Base-by-base conservation (phyloP, 2,797 vertebrate species). In the Enteromius anoplus region DNA sequence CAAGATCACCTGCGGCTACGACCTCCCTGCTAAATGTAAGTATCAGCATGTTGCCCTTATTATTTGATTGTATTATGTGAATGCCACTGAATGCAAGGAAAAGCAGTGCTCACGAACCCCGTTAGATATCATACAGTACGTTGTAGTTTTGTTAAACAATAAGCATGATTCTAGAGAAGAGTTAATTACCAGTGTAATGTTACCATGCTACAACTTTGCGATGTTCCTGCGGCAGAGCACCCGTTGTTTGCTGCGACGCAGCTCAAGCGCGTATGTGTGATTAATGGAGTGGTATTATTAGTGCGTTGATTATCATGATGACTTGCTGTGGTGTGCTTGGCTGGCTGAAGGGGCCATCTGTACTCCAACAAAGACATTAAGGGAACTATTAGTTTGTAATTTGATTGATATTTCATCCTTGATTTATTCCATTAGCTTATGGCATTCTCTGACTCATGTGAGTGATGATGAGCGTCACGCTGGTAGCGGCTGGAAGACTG, bases 21-120 rank as follows among this genome's bases (percentile, higher is more conserved):
- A 98, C 88, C 95, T 99, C 71, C 98, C 98, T 75, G 97, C 98
- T 88, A 99, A 94, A 94, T 96, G 98, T 99, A 92, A 99, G 98
- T 97, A 91, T 58, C 1, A 17, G 34, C 49, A 75, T 62, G 47
- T n/a, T 62, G 49, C 45, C 60, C 68, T 80, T 87, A 62, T 78
- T 83, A 60, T 45, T 53, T 87, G 15, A 37, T 68, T 12, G 21
- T n/a, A 40, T 75, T 55, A 29, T 75, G 37, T 66, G 34, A 62
- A 45, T 29, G 40, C 11, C 34, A n/a, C 32, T 21, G 19, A 75
- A 68, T 34, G 21, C 51, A 78, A 40, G 45, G 6, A 34, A 32
- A 45, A 3, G 58, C 32, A 81, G 17, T 3, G 8, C 65, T 71
- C 73, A 29, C 40, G 23, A 19, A 5, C 1, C 15, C 68, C 23